phyloP scores from a whole-genome alignment of 2,113 vertebrate species.

The Echinops telfairi region DNA sequence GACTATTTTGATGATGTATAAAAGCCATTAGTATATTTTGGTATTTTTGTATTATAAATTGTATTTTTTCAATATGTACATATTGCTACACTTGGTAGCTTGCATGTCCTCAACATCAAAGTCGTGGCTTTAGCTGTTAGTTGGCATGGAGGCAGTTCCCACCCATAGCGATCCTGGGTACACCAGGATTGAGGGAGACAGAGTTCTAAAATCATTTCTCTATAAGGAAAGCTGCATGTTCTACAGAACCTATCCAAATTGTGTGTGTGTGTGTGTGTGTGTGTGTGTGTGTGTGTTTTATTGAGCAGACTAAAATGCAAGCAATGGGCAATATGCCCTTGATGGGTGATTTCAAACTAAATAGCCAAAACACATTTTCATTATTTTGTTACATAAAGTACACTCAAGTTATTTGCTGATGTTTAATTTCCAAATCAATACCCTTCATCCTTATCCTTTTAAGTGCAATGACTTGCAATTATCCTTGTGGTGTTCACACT shows the following conservation, averaged over 20 bases:
- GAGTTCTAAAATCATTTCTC: conserved; percentile 40
- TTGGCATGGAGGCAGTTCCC: too few species aligned
- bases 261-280: not conserved
- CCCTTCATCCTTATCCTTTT: conserved; percentile 53
- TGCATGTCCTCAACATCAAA: conserved; percentile 61
- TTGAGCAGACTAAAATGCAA: conserved; percentile 49
- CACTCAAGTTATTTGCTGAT: conserved; percentile 64
- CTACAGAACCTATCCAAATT: not conserved
- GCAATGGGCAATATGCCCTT: not conserved
- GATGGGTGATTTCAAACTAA: conserved; percentile 62
- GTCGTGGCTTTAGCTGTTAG: not conserved
- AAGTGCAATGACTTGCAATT: conserved; percentile 55
- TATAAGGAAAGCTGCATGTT: conserved; percentile 38
- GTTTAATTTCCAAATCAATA: conserved; percentile 76
- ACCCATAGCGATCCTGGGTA: too few species aligned
- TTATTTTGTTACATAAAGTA: conserved; percentile 70
- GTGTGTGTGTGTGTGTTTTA: conserved; percentile 7
- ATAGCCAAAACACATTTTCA: conserved; percentile 61
- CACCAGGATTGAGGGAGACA: not conserved
- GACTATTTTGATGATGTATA: conserved; percentile 5
- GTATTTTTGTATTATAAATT: not conserved
- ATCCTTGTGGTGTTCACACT: conserved; percentile 44
- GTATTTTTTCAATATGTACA: conserved; percentile 56
- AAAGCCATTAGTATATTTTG: not conserved
- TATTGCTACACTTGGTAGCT: conserved; percentile 55